Evolutionary conservation across 2,888 invertebrate genomes (phyloP).

Genomic region (Troides aeacus): DNA sequence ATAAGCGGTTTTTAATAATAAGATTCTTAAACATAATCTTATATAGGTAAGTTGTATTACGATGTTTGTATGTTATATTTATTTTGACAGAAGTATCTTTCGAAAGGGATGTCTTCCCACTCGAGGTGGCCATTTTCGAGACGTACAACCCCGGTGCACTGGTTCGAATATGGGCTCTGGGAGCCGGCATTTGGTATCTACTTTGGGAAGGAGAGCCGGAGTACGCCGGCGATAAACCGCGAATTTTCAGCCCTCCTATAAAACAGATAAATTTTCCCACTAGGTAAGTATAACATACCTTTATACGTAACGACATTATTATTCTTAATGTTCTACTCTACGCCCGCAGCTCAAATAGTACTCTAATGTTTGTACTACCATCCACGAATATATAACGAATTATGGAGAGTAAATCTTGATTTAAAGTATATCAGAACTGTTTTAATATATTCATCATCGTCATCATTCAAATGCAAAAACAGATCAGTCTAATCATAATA

Average conservation of each 20-base stretch:
- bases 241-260: slow-evolving; percentile 88
- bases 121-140: slow-evolving; percentile 88
- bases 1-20: too few relatives aligned
- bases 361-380: too few relatives aligned
- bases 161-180: slow-evolving; percentile 87
- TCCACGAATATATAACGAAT: too few relatives aligned
- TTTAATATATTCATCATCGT: too few relatives aligned
- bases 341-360: too few relatives aligned
- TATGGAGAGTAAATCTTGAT: too few relatives aligned
- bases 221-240: slow-evolving; percentile 80
- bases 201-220: slow-evolving; percentile 88
- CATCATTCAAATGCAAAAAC: too few relatives aligned
- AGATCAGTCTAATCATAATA: too few relatives aligned
- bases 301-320: too few relatives aligned
- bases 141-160: slow-evolving; percentile 93
- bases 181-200: slow-evolving; percentile 82
- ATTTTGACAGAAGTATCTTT: slow-evolving; percentile 81
- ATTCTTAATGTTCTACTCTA: neutral
- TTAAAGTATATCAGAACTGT: too few relatives aligned
- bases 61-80: neutral
- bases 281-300: slow-evolving; percentile 44
- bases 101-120: slow-evolving; percentile 83
- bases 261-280: slow-evolving; percentile 73
- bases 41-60: neutral
- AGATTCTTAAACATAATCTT: too few relatives aligned